Percentiles rank a stretch among this genome's conserved stretches.
Evolutionary conservation across 2,888 invertebrate species (phyloP).

Genomic region (Aphidoletes aphidimyza): DNA sequence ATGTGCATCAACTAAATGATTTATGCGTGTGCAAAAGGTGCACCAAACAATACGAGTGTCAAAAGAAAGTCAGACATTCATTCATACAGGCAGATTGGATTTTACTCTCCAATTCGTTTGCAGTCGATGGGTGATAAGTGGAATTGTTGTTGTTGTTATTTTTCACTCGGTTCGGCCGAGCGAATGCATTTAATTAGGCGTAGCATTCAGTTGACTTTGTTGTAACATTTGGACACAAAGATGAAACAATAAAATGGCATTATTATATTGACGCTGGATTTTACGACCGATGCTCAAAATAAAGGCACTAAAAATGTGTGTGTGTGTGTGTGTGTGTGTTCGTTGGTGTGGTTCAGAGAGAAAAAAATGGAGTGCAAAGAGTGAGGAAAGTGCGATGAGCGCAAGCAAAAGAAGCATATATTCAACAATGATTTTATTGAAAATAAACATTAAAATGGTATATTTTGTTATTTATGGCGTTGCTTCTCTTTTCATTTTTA

Average conservation of each 20-base stretch:
- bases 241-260: conserved; percentile 36
- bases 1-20: conserved; percentile 1
- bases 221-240: neutral
- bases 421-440: conserved; percentile 38
- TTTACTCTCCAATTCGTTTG: no score
- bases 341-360: conserved; percentile 9
- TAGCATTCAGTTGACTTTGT: neutral
- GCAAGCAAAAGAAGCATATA: neutral
- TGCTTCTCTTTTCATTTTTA: conserved; percentile 32
- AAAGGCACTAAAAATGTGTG: conserved; percentile 5
- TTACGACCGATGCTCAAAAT: conserved; percentile 12
- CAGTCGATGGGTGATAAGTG: neutral
- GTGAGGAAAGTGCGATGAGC: neutral
- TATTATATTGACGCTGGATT: neutral
- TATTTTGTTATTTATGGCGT: conserved; percentile 32
- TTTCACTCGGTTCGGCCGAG: no score
- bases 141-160: neutral
- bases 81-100: no score
- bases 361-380: neutral
- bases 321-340: neutral
- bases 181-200: neutral
- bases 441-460: conserved; percentile 54
- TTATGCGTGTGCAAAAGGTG: conserved; percentile 36
- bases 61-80: no score
- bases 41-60: neutral